These are phyloP conservation scores for Bibio marci DNA, from an alignment of 2,888 invertebrate species.

Conservation along the genomic window DNA sequence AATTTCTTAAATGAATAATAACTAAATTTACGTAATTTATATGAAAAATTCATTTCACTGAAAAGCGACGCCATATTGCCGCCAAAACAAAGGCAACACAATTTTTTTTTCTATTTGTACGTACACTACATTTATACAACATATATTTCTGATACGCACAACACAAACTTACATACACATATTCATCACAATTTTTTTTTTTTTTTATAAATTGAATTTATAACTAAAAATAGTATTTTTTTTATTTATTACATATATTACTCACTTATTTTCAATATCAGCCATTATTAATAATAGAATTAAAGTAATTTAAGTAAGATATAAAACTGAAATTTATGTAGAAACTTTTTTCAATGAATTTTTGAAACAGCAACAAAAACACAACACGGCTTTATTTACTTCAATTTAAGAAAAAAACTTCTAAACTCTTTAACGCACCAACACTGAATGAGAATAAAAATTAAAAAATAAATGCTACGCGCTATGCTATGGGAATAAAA, in stretches of 20 bases:
- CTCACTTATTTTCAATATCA: constrained; percentile 30
- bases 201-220: background rate
- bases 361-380: too few species aligned
- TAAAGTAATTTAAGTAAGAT: background rate
- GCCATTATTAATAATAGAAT: constrained; percentile 23
- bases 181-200: background rate
- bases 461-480: too few species aligned
- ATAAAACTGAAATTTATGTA: too few species aligned
- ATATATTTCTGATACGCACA: too few species aligned
- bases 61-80: constrained; percentile 16
- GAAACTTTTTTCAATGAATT: too few species aligned
- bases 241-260: constrained; percentile 12
- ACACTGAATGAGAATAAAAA: constrained; percentile 29
- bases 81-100: constrained; percentile 10
- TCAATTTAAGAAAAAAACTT: constrained; percentile 11
- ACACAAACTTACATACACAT: too few species aligned
- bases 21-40: background rate
- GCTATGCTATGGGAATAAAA: background rate
- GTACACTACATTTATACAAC: too few species aligned
- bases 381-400: too few species aligned
- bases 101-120: background rate
- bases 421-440: constrained; percentile 22
- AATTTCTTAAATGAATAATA: too few species aligned
- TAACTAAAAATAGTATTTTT: background rate
- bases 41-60: constrained; percentile 3